Base-by-base conservation (phyloP, 1,140 invertebrate species). In the Psix sp. region DNA sequence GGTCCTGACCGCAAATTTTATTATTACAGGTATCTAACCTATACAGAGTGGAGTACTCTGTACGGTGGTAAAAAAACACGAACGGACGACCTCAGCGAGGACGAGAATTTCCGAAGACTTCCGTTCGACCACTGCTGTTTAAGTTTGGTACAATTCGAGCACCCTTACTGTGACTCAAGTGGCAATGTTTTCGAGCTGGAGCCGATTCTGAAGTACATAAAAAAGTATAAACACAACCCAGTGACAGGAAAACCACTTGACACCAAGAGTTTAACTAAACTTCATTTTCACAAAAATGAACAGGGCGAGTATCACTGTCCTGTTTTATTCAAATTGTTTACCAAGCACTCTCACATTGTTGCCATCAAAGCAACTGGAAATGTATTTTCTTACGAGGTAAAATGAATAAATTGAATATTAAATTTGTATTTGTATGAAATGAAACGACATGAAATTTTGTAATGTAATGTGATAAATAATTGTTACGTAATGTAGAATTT, bases 261-360 rank as follows among this genome's bases (percentile, higher is more conserved):
- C 77, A 84, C 91, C 0, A 98, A 98, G 83, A 88, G 92, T n/a
- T 84, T 99, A 21, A 91, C 93, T 5, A 97, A 97, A 80, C 84
- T 99, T 20, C 95, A 95, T 77, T 98, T 99, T 80, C 89, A 92
- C 71, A 97, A 96, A 85, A 97, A 97, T 90, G 80, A 89, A 3
- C 91, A 96, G 74, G 94, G 91, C 42, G 88, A 94, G 77, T 97
- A 94, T 84, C 96, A 98, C 77, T 99, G 98, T 80, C 98, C 98
- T 5, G 96, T 99, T 4, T 88, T 99, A 29, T 99, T 94, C 81
- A 98, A 98, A 87, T 88, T 92, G 0, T 98, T 99, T 76, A 97
- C 95, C n/a, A 96, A 97, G 80, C 95, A 96, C 83, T 95, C 95
- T 16, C 94, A 99, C 77, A 97, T 99, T 85, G 96, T 98, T 20